phyloP scores from a whole-genome alignment of 2,797 vertebrate species.

The Scarus forsteni region DNA sequence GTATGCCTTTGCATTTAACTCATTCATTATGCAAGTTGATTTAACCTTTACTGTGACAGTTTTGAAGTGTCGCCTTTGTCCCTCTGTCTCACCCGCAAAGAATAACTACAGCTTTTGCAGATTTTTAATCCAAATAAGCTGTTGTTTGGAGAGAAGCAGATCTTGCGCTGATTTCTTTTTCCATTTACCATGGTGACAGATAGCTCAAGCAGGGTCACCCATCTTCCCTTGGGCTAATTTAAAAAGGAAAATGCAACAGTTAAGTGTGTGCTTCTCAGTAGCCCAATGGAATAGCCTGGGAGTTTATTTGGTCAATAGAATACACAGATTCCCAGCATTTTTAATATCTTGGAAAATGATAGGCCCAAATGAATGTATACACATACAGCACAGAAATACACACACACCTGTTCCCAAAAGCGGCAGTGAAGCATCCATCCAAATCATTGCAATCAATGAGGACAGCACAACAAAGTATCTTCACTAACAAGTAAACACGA shows the following conservation, averaged over 20 bases:
- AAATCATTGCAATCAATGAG: constrained; percentile 61
- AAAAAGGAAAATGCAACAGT: constrained; percentile 48
- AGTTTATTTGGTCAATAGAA: constrained; percentile 51
- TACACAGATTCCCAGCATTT: constrained; percentile 32
- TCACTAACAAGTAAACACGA: constrained; percentile 41
- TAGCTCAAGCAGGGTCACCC: constrained; percentile 28
- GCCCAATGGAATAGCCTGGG: constrained; percentile 38
- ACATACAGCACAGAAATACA: background rate
- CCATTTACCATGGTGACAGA: constrained; percentile 29
- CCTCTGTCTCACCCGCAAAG: background rate
- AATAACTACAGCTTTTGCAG: background rate
- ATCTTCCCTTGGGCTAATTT: constrained; percentile 30
- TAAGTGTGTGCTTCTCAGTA: constrained; percentile 20
- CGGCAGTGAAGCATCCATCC: constrained; percentile 46
- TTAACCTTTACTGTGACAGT: constrained; percentile 3
- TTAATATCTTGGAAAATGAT: constrained; percentile 36
- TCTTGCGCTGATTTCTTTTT: constrained; percentile 14
- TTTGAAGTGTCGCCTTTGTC: constrained; percentile 18
- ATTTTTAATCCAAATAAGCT: constrained; percentile 20
- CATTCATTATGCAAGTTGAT: constrained; percentile 30
- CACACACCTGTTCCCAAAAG: constrained; percentile 7
- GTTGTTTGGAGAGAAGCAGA: constrained; percentile 4
- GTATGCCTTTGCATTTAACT: background rate
- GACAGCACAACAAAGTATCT: constrained; percentile 42
- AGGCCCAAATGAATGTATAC: background rate